Base-by-base conservation (phyloP, 2,888 invertebrate genomes). In the Apeira syringaria region DNA sequence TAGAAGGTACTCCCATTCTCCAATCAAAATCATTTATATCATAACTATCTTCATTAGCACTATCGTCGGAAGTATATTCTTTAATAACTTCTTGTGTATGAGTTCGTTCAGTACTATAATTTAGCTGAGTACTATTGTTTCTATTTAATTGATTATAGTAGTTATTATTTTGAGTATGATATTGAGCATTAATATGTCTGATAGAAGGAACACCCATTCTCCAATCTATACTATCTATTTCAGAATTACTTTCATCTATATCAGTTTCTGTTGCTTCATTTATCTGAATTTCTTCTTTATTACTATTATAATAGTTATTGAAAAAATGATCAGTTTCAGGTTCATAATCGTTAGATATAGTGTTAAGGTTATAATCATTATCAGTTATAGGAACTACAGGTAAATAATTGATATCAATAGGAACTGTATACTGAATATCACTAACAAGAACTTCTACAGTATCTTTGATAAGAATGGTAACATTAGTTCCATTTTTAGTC, bases 391-490 rank as follows among this genome's bases (percentile, higher is more conserved):
- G 35, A 37, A 44, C 29, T 2, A 44, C 29, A 0, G 37, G 33
- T 10, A 22, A 5, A 26, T 26, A 4, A 38, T n/a, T 36, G 32
- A 15, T 26, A 13, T 41, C 26, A 25, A 29, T 15, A 31, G 37
- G 39, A 27, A 41, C 44, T 5, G 36, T 12, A 11, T 58, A 58
- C 7, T 42, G 7, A 6, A 54, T 36, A 7, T 47, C 41, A 12
- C 59, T 56, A 1, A 78, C 44, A 10, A 68, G 61, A 0, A 82
- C 41, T 48, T 75, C 61, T 0, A 80, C 53, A 1, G 57, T 59
- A 36, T 79, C 75, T 33, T 67, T 73, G 6, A 80, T 48, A 0
- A 78, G 13, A 2, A 81, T 69, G 2, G 76, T 79, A 1, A 78
- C 62, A 28, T 78, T 77, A 12, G 68, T 74, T 9, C 74, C 78